Evolutionary conservation across 2,888 invertebrate species (phyloP), one percentile per base, ranked within the genome.

Genomic region (Synanthedon formicaeformis): DNA sequence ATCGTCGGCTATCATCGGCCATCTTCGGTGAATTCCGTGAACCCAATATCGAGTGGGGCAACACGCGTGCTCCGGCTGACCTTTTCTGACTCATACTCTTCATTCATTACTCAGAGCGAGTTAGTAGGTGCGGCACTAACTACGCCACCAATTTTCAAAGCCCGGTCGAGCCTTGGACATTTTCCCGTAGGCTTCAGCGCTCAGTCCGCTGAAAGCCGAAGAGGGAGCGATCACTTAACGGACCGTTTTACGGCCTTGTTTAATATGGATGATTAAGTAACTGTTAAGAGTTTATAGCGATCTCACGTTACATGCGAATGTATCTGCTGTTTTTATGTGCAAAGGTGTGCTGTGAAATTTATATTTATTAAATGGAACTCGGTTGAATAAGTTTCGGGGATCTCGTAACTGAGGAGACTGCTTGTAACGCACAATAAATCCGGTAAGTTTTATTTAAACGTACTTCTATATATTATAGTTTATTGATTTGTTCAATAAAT

Each of bases 171-270:
- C 81, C 78, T 81, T 77, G 71, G 71, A 76, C 72, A 75, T 81
- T 84, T 82, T 85, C 82, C 81, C 74, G 81, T 81, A 83, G 81
- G 78, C 76, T 81, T 76, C 72, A 65, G 70, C 69, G 70, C 69
- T 78, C 78, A 84, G 83, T 86, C 67, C 69, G 64, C 77, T 77
- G 73, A 73, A 77, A 69, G 64, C 58, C 66, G 66, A 61, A 61
- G 65, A 55, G 70, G 61, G 67, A 65, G 57, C 55, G 5, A 45
- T 45, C 45, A 13, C n/a, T 45, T 45, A 34, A 6, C 45, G n/a
- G 45, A 13, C 14, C 53, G 54, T 51, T 52, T 57, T 58, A 67
- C 73, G 70, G 65, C 61, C 60, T 62, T 60, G 60, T 71, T 70
- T 72, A 60, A 73, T 72, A 70, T 73, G 73, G 66, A 78, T 81